Evolutionary conservation across 2,113 vertebrate genomes (phyloP).

Genomic region (Engraulis encrasicolus): DNA sequence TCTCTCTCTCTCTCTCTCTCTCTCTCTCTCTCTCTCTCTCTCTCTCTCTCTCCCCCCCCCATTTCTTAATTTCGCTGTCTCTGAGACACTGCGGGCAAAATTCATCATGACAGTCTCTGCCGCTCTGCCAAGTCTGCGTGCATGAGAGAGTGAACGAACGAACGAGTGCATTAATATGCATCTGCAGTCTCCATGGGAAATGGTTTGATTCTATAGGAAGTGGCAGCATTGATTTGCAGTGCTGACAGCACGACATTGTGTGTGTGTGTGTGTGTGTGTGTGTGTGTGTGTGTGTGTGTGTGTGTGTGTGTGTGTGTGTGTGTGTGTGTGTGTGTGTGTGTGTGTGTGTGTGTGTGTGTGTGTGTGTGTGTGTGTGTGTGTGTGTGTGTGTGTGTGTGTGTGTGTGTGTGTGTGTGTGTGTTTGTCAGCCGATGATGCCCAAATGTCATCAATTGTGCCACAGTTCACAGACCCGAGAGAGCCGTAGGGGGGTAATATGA

Average conservation of each 20-base stretch:
- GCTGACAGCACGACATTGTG: constrained; percentile 47
- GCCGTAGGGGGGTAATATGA: constrained; percentile 25
- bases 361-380: no score
- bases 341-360: no score
- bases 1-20: background rate
- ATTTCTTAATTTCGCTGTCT: constrained; percentile 17
- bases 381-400: no score
- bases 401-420: no score
- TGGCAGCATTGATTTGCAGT: constrained; percentile 52
- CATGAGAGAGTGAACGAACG: constrained; percentile 25
- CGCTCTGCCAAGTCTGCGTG: no score
- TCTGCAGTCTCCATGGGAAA: constrained; percentile 27
- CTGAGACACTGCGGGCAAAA: constrained; percentile 37
- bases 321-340: no score
- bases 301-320: no score
- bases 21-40: background rate
- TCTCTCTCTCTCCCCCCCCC: background rate
- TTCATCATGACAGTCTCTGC: constrained; percentile 45
- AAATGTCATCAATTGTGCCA: constrained; percentile 52
- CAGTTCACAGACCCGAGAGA: constrained; percentile 35
- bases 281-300: no score
- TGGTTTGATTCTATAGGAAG: constrained; percentile 53
- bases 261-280: no score
- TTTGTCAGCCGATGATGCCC: constrained; percentile 37
- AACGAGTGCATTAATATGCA: constrained; percentile 47